Evolutionary conservation across 2,113 vertebrate species (phyloP).

Genomic region (Coptodon rendalli): DNA sequence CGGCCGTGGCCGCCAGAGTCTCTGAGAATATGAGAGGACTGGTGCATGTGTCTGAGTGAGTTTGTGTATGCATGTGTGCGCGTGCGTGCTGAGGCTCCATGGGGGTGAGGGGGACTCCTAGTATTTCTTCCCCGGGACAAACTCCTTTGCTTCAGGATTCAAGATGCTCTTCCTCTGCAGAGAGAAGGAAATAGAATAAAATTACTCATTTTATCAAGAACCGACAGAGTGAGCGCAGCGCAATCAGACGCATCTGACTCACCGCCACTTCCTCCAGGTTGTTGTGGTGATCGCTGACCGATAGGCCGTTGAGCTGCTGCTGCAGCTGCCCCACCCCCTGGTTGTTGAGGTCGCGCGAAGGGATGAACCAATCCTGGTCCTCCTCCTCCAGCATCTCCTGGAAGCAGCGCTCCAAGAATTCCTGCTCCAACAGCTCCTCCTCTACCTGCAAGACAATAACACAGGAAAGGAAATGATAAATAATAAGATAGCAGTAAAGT

Average conservation of each 20-base stretch:
- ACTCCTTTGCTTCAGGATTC: constrained; percentile 98
- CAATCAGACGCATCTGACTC: constrained; percentile 37
- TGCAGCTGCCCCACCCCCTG: constrained; percentile 87
- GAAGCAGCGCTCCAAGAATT: constrained; percentile 96
- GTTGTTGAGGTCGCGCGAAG: constrained; percentile 87
- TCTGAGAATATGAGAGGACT: constrained; percentile 54
- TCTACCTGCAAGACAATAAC: constrained; percentile 79
- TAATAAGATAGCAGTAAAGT: not conserved
- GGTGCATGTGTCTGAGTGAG: constrained; percentile 21
- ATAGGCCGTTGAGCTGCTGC: constrained; percentile 89
- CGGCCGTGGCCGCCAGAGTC: constrained; percentile 68
- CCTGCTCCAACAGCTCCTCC: constrained; percentile 94
- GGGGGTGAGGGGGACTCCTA: constrained; percentile 75
- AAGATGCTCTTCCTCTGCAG: constrained; percentile 93
- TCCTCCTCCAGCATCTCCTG: constrained; percentile 99
- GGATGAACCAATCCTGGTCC: constrained; percentile 98
- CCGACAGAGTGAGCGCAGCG: not conserved
- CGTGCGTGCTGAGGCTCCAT: constrained; percentile 56
- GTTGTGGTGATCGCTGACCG: constrained; percentile 70
- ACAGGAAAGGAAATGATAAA: not conserved
- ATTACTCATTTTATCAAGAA: not conserved
- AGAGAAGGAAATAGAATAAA: not conserved
- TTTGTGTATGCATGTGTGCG: not conserved
- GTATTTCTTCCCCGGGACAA: constrained; percentile 96
- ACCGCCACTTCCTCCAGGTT: constrained; percentile 91